Evolutionary conservation across 2,797 vertebrate genomes (phyloP), one percentile per base, ranked within the genome.

Genomic region (Bryconaethiops microstoma): DNA sequence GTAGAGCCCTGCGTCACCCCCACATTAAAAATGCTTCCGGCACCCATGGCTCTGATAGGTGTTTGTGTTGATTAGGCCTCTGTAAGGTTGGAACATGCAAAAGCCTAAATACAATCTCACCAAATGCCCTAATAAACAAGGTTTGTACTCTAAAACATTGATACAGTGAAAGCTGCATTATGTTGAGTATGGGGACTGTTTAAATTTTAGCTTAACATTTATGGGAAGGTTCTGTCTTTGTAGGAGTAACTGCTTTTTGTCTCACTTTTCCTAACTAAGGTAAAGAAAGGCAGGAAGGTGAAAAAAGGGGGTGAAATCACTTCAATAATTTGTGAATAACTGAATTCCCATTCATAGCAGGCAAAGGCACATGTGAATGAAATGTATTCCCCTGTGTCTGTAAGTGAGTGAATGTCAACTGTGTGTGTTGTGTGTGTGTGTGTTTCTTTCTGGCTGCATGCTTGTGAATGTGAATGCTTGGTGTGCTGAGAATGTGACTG

Each of bases 391-490:
- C 64, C 13, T 64, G 62, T 71, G 82, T 42, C 65, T 74, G 55
- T 87, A 69, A 54, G 70, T 79, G 80, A 52, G 70, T 78, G 80
- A 87, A 78, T 82, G 54, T 80, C 78, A 84, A 78, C 54, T 55
- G 69, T 82, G 77, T 86, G 68, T 81, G 2, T 35, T 35, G 35
- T 35, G 35, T 85, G 81, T 35, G 35, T 35, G 35, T 85, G 81
- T 90, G 75, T 79, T 68, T 79, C 78, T 85, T 45, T 35, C 35
- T 35, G 35, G 23, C 29, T 81, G 80, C 78, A 81, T 86, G 65
- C 84, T 89, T 90, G 83, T 91, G 90, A 91, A 89, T 91, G 90
- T 90, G 85, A 86, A 85, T 88, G 85, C 85, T 74, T 81, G 68
- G 87, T 84, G 83, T 81, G 80, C 45, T 88, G 60, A 45, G 74